Conservation (phyloP, 2,113 vertebrate genomes). For the Pavo muticus region DNA sequence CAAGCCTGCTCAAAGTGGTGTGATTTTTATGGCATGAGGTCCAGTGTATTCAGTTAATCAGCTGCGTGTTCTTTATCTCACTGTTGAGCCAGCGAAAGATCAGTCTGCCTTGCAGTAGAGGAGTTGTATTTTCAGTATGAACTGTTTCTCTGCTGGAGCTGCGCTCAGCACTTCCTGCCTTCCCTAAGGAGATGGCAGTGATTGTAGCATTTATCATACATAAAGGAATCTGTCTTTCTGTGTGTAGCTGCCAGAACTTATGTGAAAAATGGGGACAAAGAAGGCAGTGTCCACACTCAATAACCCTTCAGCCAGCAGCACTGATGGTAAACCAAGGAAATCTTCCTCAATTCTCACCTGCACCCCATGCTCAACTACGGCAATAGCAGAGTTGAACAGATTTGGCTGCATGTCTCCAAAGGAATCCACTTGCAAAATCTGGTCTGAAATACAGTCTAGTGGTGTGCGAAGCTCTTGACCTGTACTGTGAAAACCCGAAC, state of each 20-base stretch:
- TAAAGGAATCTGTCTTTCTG: conserved; percentile 41
- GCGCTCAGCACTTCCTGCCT: conserved; percentile 57
- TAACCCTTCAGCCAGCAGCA: background rate
- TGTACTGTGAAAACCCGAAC: background rate
- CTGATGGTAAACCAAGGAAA: background rate
- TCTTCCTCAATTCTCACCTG: background rate
- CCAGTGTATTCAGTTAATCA: background rate
- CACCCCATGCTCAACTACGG: background rate
- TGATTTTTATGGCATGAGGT: background rate
- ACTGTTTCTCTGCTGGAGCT: conserved; percentile 34
- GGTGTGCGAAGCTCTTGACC: background rate
- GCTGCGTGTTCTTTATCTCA: background rate
- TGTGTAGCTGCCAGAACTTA: background rate
- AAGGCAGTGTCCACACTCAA: background rate
- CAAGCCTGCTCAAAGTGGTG: background rate
- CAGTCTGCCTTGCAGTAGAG: conserved; percentile 4
- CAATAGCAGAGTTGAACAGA: background rate
- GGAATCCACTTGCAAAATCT: background rate
- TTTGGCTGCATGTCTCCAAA: background rate
- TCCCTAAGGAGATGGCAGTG: conserved; percentile 55
- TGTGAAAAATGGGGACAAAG: background rate
- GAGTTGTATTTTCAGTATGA: conserved; percentile 27
- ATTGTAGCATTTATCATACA: conserved; percentile 62
- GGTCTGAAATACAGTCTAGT: background rate
- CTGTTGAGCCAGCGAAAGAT: conserved; percentile 8